phyloP scores from a whole-genome alignment of 2,888 invertebrate species.

The Mythimna impura region DNA sequence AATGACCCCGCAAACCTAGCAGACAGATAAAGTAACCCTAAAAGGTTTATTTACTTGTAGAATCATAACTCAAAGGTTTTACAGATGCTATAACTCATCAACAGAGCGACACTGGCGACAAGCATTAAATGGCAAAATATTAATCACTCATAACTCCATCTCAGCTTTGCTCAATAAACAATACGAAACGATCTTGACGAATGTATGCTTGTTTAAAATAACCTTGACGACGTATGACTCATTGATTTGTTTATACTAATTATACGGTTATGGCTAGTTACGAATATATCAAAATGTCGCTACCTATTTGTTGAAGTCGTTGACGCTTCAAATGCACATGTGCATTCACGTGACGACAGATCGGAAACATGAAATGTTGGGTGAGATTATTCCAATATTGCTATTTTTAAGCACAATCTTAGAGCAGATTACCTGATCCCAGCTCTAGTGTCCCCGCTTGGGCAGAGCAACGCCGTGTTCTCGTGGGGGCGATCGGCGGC shows the following conservation, averaged over 20 bases:
- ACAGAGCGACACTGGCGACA: background rate
- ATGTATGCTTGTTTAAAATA: constrained; percentile 21
- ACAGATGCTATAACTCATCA: background rate
- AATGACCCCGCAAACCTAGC: no score
- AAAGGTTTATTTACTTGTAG: background rate
- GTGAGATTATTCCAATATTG: background rate
- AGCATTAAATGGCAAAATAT: background rate
- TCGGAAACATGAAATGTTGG: background rate
- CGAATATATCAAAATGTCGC: constrained; percentile 29
- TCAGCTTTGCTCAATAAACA: constrained; percentile 20
- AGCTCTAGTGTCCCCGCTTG: no score
- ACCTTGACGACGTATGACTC: constrained; percentile 53
- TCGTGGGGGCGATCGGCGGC: no score
- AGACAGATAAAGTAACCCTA: background rate
- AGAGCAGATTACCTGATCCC: no score
- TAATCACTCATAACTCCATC: constrained; percentile 15
- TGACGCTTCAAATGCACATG: background rate
- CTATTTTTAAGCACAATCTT: background rate
- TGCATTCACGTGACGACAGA: background rate
- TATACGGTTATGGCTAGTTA: constrained; percentile 20
- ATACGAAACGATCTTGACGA: constrained; percentile 2
- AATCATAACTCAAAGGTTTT: background rate
- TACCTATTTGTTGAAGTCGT: background rate
- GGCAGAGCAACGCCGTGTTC: no score
- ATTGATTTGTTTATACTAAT: constrained; percentile 43